Evolutionary conservation across 92 coral and sea anemone species (phyloP).

Genomic region (Parazoanthus darwini): DNA sequence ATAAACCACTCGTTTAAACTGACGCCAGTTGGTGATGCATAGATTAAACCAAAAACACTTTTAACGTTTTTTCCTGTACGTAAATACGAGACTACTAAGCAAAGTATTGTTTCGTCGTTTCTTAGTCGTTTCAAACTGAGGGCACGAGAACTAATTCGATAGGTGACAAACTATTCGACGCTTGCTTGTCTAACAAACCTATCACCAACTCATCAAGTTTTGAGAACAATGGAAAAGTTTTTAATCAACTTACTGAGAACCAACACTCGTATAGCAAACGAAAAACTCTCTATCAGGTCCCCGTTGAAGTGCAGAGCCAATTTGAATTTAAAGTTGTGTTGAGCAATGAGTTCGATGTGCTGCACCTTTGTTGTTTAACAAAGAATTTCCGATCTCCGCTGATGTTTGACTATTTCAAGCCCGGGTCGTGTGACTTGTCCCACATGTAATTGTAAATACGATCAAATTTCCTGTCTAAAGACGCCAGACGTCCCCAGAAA

Average conservation of each 20-base stretch:
- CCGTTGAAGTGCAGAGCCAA: not conserved
- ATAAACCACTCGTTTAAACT: not conserved
- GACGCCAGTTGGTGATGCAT: conserved; percentile 18
- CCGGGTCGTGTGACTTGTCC: conserved; percentile 43
- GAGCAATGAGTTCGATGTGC: not conserved
- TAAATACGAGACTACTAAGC: not conserved
- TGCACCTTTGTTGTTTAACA: not conserved
- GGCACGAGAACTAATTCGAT: not conserved
- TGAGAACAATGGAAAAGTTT: conserved; percentile 24
- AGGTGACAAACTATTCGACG: conserved; percentile 14
- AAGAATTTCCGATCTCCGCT: conserved; percentile 7
- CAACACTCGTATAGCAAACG: not conserved
- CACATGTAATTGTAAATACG: conserved; percentile 22
- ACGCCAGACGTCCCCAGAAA: conserved; percentile 39
- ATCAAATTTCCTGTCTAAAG: conserved; percentile 41
- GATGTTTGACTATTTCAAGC: not conserved
- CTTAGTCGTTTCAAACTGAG: not conserved
- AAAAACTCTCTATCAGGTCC: not conserved
- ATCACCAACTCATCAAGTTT: conserved; percentile 34
- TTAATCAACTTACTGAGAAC: conserved; percentile 18
- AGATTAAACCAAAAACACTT: not conserved
- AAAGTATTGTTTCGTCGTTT: not conserved
- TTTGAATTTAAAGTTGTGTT: not conserved
- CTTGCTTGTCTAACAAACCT: conserved; percentile 37
- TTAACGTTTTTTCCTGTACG: not conserved